phyloP scores from a whole-genome alignment of 2,113 vertebrate species.

The Pelvicachromis taeniatus region DNA sequence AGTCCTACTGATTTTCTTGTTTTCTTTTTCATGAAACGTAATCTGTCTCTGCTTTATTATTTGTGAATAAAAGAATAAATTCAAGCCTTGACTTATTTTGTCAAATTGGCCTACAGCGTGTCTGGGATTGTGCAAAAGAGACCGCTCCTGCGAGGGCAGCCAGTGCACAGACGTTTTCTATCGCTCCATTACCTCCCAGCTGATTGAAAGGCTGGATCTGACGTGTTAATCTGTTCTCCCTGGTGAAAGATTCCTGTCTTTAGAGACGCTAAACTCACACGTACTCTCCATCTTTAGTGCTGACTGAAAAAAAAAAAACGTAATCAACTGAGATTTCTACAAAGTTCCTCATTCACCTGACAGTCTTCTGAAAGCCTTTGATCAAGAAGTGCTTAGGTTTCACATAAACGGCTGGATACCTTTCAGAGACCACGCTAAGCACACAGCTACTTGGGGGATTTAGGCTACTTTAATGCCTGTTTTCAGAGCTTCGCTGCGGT shows the following conservation, averaged over 20 bases:
- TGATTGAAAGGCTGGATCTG: constrained; percentile 65
- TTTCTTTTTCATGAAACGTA: neutral
- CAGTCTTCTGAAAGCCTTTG: constrained; percentile 64
- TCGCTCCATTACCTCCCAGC: constrained; percentile 59
- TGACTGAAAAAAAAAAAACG: neutral
- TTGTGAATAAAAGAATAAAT: neutral
- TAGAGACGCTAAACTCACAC: constrained; percentile 37
- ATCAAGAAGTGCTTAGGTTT: constrained; percentile 70
- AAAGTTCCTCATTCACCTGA: constrained; percentile 55
- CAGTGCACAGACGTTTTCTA: constrained; percentile 18
- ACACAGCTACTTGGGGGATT: constrained; percentile 62
- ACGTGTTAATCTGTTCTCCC: constrained; percentile 62
- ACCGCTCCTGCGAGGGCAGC: neutral
- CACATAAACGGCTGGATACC: constrained; percentile 65
- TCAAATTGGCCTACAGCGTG: neutral
- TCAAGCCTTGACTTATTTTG: neutral
- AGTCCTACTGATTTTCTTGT: neutral
- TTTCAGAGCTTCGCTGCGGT: constrained; percentile 59
- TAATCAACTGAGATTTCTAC: constrained; percentile 57
- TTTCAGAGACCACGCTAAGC: constrained; percentile 66
- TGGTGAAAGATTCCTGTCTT: constrained; percentile 57
- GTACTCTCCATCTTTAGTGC: neutral
- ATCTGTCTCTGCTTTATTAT: neutral
- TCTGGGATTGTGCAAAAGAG: neutral
- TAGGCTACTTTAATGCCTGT: constrained; percentile 65